These are phyloP conservation scores for Gopherus evgoodei DNA, from an alignment of 2,113 vertebrate genomes.

Conservation along the genomic window DNA sequence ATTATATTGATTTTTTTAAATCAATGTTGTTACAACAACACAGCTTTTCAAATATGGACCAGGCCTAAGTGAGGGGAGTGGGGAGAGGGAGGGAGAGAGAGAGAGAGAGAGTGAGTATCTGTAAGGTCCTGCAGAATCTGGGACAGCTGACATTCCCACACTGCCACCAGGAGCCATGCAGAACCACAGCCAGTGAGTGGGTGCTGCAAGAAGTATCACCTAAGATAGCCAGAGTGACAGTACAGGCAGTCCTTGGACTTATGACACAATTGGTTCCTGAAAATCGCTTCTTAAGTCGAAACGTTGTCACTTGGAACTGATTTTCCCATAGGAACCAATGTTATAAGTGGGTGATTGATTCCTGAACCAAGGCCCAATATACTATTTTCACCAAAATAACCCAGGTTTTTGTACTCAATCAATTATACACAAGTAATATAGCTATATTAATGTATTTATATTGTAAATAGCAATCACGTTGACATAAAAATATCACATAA, in stretches of 20 bases:
- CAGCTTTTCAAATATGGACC: background rate
- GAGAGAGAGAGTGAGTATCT: background rate
- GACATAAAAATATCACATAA: too few species aligned
- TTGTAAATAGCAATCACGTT: too few species aligned
- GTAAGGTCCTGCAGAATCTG: background rate
- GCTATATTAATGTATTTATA: too few species aligned
- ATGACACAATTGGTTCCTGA: too few species aligned
- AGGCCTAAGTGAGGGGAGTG: background rate
- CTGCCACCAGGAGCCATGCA: background rate
- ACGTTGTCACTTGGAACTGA: too few species aligned
- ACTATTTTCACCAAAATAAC: too few species aligned
- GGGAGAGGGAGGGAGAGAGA: background rate
- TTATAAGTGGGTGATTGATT: too few species aligned
- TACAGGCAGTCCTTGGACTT: background rate
- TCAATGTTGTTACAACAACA: background rate
- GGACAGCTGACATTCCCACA: background rate
- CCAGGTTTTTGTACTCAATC: too few species aligned
- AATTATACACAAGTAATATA: too few species aligned
- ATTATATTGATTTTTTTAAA: background rate
- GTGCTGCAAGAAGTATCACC: background rate
- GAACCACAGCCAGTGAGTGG: background rate
- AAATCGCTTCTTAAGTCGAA: too few species aligned
- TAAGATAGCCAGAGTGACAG: background rate
- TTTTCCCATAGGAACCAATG: too few species aligned
- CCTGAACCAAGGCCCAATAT: too few species aligned